These are phyloP conservation scores for Rhopalosiphum maidis DNA, from an alignment of 1,140 invertebrate genomes.

Conservation along the genomic window DNA sequence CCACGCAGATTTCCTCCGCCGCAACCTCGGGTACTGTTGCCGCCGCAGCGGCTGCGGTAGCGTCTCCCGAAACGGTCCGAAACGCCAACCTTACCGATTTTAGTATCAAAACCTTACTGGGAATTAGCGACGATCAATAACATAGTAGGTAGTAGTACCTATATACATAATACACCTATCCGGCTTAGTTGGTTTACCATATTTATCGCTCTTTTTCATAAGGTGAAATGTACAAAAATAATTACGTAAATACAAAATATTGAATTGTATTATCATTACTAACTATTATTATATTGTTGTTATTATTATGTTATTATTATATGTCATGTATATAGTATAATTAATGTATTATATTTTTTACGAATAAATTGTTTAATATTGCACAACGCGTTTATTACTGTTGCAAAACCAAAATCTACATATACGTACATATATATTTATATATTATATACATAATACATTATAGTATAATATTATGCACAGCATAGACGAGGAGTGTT, in stretches of 20 bases:
- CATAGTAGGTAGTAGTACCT: background rate
- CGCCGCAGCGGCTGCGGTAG: background rate
- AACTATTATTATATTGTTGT: background rate
- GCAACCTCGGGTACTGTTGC: background rate
- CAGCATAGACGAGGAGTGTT: background rate
- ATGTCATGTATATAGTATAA: background rate
- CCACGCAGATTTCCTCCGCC: background rate
- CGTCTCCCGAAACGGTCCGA: background rate
- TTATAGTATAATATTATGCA: background rate
- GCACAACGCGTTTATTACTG: background rate
- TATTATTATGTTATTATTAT: background rate
- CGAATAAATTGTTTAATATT: background rate
- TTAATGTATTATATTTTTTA: constrained; percentile 12
- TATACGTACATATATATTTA: background rate
- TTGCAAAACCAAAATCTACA: background rate
- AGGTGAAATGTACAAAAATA: background rate
- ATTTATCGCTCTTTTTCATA: too few relatives aligned
- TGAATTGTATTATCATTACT: background rate
- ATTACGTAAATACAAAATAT: background rate
- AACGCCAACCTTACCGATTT: constrained; percentile 29
- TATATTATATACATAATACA: background rate
- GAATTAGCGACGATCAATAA: background rate
- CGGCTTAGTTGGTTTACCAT: background rate
- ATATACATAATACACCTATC: background rate
- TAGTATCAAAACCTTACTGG: constrained; percentile 43